phyloP scores from a whole-genome alignment of 2,888 invertebrate species.

The Andrena fulva region DNA sequence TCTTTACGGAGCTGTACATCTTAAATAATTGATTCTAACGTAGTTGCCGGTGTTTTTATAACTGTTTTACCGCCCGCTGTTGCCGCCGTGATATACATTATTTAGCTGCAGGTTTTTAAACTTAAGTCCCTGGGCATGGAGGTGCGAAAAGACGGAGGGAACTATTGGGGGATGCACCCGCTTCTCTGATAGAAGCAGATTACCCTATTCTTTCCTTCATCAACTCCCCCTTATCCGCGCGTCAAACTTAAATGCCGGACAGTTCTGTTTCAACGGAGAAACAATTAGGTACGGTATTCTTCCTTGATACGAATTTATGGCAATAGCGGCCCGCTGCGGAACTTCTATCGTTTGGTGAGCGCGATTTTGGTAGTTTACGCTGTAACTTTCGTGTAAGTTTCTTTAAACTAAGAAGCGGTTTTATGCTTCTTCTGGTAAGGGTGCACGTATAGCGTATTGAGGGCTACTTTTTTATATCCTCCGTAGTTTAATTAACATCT shows the following conservation, averaged over 20 bases:
- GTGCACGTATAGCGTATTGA: neutral
- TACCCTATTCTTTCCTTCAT: slow-evolving; percentile 5
- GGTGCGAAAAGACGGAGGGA: slow-evolving; percentile 66
- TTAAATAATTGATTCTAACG: slow-evolving; percentile 84
- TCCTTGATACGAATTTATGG: too few relatives aligned
- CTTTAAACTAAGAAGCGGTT: neutral
- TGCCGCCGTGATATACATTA: slow-evolving; percentile 79
- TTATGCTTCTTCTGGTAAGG: neutral
- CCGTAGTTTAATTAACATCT: neutral
- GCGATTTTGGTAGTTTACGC: neutral
- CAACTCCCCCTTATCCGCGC: neutral
- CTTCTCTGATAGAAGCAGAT: slow-evolving; percentile 23
- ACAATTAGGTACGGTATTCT: neutral
- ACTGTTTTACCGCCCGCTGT: slow-evolving; percentile 83
- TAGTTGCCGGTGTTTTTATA: slow-evolving; percentile 84
- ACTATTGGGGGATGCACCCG: slow-evolving; percentile 46
- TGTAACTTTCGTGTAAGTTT: slow-evolving; percentile 7
- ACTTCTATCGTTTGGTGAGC: neutral
- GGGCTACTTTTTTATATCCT: neutral
- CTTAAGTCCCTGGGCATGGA: slow-evolving; percentile 66
- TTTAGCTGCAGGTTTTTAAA: slow-evolving; percentile 81
- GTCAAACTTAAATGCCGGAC: neutral
- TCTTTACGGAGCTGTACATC: slow-evolving; percentile 80
- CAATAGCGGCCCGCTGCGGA: neutral
- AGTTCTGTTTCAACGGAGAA: slow-evolving; percentile 2